Conservation (phyloP, 2,888 invertebrate genomes). For the Reticulitermes lucifugus region DNA sequence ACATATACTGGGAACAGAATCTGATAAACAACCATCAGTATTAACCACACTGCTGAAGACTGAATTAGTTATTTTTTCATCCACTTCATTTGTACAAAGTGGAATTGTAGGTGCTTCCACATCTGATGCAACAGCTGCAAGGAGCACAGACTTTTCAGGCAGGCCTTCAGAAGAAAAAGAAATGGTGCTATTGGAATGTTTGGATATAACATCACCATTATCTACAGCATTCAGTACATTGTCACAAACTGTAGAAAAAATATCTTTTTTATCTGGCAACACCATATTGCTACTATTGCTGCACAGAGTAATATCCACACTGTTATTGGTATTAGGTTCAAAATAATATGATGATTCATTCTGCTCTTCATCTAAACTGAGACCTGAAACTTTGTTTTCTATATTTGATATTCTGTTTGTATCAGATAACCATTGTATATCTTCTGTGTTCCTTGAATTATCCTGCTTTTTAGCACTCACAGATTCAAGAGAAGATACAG, state of each 20-base stretch:
- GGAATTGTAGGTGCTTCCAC: background rate
- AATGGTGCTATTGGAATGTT: background rate
- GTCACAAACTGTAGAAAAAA: conserved; percentile 42
- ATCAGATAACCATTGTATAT: background rate
- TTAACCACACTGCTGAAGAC: background rate
- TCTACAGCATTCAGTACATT: conserved; percentile 34
- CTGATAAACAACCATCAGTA: background rate
- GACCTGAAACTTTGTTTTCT: conserved; percentile 59
- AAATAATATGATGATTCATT: background rate
- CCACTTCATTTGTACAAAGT: background rate
- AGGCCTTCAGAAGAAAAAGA: conserved; percentile 39
- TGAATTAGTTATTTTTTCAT: background rate
- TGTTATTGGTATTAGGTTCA: background rate
- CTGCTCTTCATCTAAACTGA: conserved; percentile 58
- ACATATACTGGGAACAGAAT: background rate
- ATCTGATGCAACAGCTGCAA: background rate
- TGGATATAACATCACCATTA: conserved; percentile 3
- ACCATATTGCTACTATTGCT: background rate
- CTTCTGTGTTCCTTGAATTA: background rate
- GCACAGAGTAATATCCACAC: background rate
- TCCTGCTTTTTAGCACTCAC: conserved; percentile 10
- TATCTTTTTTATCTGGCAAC: background rate
- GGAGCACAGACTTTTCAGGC: conserved; percentile 15
- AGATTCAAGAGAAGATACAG: conserved; percentile 18
- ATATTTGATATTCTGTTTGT: conserved; percentile 31